phyloP scores from a whole-genome alignment of 2,797 vertebrate species.

The Apodemus agrarius region DNA sequence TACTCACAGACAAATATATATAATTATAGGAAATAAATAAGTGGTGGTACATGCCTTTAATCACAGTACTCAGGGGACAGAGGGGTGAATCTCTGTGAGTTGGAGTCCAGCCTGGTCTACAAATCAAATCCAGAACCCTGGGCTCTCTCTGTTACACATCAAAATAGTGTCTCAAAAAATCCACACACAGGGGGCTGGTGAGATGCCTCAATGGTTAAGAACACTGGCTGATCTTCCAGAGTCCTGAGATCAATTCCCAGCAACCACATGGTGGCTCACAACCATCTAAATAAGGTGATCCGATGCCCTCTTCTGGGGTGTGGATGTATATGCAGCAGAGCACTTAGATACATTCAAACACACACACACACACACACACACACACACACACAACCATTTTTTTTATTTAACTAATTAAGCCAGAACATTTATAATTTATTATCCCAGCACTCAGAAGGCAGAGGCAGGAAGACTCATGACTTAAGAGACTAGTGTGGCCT shows the following conservation, averaged over 20 bases:
- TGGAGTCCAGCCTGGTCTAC: too few relatives aligned
- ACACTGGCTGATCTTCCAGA: neutral
- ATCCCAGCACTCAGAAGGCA: neutral
- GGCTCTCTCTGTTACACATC: too few relatives aligned
- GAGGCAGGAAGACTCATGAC: neutral
- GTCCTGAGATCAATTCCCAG: neutral
- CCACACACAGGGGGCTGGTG: too few relatives aligned
- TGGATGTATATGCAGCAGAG: too few relatives aligned
- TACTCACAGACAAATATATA: neutral
- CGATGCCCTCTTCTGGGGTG: neutral
- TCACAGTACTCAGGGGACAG: too few relatives aligned
- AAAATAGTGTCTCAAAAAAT: neutral
- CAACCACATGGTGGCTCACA: neutral
- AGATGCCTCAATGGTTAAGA: neutral
- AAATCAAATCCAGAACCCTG: too few relatives aligned
- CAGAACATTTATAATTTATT: neutral
- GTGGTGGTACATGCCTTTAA: too few relatives aligned
- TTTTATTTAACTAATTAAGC: neutral
- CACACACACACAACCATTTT: too few relatives aligned
- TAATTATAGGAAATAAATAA: too few relatives aligned
- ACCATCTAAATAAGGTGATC: neutral
- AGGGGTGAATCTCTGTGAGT: too few relatives aligned
- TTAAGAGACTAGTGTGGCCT: neutral
- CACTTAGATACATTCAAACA: too few relatives aligned
- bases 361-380: too few relatives aligned